Percentiles rank a stretch among this genome's conserved stretches.
These are phyloP conservation scores for Stramonita haemastoma DNA, from an alignment of 2,888 invertebrate species.

Conservation along the genomic window DNA sequence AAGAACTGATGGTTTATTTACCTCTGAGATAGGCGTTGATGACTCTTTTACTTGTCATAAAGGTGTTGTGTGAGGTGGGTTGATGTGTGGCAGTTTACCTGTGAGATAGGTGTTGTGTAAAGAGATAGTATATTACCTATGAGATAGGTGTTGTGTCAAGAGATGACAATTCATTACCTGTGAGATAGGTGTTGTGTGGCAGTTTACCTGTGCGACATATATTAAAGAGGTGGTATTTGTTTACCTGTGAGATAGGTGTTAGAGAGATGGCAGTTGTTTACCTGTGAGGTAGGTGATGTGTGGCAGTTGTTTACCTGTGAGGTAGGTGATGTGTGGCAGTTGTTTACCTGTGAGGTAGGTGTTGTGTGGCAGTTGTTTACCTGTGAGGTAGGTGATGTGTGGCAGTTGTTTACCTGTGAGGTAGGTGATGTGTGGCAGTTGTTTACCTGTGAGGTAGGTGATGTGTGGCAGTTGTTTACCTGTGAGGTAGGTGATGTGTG, in stretches of 20 bases:
- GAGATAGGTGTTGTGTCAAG: too few species aligned
- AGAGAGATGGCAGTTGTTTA: too few species aligned
- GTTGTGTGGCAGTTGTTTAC: conserved; percentile 84
- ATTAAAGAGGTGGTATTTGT: too few species aligned
- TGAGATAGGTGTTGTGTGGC: conserved; percentile 98
- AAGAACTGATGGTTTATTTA: conserved; percentile 63
- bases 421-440: background rate
- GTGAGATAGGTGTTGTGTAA: conserved; percentile 94
- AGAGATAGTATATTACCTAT: conserved; percentile 77
- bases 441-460: conserved; percentile 90
- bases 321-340: conserved; percentile 98
- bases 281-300: conserved; percentile 97
- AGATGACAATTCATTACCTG: conserved; percentile 79
- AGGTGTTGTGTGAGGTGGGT: conserved; percentile 94
- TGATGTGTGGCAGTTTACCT: conserved; percentile 86
- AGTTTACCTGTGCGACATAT: too few species aligned
- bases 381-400: conserved; percentile 81
- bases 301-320: conserved; percentile 96
- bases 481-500: conserved; percentile 81
- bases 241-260: conserved; percentile 91
- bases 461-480: conserved; percentile 83
- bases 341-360: conserved; percentile 96
- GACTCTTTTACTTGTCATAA: conserved; percentile 97
- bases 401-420: conserved; percentile 75
- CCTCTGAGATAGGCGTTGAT: conserved; percentile 95